These are phyloP conservation scores for Callipepla squamata DNA, from an alignment of 2,113 vertebrate genomes.

Conservation along the genomic window DNA sequence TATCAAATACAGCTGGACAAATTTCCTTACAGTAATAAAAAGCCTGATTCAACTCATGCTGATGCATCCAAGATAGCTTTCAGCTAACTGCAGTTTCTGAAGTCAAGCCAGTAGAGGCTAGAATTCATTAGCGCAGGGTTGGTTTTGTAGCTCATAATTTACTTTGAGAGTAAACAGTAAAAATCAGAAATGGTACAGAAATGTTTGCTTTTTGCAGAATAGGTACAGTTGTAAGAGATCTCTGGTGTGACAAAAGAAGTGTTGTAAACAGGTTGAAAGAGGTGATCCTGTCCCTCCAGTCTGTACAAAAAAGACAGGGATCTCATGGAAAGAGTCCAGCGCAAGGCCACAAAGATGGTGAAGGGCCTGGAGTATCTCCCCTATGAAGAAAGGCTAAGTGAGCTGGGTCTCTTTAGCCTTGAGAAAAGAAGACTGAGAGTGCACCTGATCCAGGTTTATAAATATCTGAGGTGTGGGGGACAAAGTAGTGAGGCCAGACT, in stretches of 20 bases:
- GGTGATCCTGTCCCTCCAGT: too few relatives aligned
- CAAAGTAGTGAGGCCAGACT: too few relatives aligned
- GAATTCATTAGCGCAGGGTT: neutral
- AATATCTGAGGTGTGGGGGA: too few relatives aligned
- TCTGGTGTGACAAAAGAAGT: neutral
- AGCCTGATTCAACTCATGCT: neutral
- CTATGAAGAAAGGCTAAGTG: too few relatives aligned
- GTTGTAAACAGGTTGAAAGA: too few relatives aligned
- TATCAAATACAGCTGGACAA: neutral
- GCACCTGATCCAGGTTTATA: too few relatives aligned
- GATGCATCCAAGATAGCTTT: neutral
- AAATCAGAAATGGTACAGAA: neutral
- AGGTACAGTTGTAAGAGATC: neutral
- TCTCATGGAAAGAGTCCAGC: too few relatives aligned
- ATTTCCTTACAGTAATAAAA: neutral
- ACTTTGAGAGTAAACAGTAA: neutral
- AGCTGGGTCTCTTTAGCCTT: too few relatives aligned
- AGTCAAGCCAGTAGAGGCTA: neutral
- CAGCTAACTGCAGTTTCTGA: neutral
- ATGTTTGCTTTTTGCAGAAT: neutral
- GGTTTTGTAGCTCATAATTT: neutral
- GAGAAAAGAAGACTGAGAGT: too few relatives aligned
- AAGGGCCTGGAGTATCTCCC: too few relatives aligned
- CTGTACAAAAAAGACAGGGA: too few relatives aligned
- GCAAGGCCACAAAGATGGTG: too few relatives aligned